Conservation (phyloP, 2,888 invertebrate species). For the Caenorhabditis becei region DNA sequence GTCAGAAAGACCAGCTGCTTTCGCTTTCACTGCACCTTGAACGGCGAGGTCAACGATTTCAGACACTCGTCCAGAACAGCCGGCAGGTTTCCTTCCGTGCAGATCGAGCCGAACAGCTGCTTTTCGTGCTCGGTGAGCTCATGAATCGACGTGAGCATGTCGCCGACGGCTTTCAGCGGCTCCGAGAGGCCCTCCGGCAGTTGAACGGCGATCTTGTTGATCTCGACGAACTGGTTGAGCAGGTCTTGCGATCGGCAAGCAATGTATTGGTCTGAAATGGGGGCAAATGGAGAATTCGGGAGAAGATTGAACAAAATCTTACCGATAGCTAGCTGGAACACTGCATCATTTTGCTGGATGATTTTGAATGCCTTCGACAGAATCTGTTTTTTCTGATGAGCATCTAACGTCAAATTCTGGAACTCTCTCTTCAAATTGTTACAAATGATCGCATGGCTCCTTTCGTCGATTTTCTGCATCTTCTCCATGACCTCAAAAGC, state of each 20-base stretch:
- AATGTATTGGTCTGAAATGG: constrained; percentile 40
- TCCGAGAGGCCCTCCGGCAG: constrained; percentile 43
- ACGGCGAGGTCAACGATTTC: constrained; percentile 44
- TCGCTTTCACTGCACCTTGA: constrained; percentile 38
- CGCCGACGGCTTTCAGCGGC: constrained; percentile 49
- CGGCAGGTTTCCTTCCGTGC: constrained; percentile 39
- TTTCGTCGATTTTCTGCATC: constrained; percentile 49
- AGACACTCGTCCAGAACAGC: constrained; percentile 41
- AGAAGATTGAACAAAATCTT: not conserved
- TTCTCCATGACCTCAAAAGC: constrained; percentile 55
- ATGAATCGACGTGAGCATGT: constrained; percentile 58
- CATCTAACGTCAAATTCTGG: constrained; percentile 42
- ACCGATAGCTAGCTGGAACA: constrained; percentile 45
- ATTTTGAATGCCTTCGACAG: constrained; percentile 54
- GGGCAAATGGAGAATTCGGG: not conserved
- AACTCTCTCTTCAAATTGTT: constrained; percentile 53
- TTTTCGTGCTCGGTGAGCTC: constrained; percentile 54
- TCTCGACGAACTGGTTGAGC: constrained; percentile 50
- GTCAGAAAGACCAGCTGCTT: not conserved
- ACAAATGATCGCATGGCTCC: constrained; percentile 42
- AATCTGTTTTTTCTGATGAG: constrained; percentile 49
- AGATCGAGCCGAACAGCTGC: constrained; percentile 42
- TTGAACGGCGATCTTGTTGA: constrained; percentile 50
- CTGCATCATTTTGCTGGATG: constrained; percentile 42
- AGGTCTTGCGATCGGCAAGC: constrained; percentile 40